Conservation (phyloP, 1,140 invertebrate species). For the Eupeodes corollae region DNA sequence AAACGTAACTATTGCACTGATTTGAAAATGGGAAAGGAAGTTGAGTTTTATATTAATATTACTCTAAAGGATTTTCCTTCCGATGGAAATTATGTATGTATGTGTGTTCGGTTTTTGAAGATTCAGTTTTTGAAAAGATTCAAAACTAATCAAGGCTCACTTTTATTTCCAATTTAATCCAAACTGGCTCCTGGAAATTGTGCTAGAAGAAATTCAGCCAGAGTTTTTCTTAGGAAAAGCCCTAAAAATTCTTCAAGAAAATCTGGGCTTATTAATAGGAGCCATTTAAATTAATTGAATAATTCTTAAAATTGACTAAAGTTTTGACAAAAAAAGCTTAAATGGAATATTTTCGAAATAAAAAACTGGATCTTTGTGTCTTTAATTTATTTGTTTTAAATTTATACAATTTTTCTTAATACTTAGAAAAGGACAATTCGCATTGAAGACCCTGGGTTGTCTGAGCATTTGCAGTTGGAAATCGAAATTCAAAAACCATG, state of each 20-base stretch:
- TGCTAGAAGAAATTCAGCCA: too few relatives aligned
- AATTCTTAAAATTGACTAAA: too few relatives aligned
- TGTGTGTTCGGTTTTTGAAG: slow-evolving; percentile 1
- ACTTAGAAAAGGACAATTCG: slow-evolving; percentile 16
- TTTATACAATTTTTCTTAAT: background rate
- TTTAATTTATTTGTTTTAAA: too few relatives aligned
- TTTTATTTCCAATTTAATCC: background rate
- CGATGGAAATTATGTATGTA: slow-evolving; percentile 36
- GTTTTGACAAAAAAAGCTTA: too few relatives aligned
- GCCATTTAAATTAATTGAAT: too few relatives aligned
- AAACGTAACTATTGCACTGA: slow-evolving; percentile 42
- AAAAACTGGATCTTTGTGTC: too few relatives aligned
- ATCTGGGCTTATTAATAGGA: too few relatives aligned
- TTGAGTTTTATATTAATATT: slow-evolving; percentile 46
- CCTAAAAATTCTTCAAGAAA: too few relatives aligned
- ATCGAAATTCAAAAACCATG: slow-evolving; percentile 30
- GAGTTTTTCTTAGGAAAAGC: too few relatives aligned
- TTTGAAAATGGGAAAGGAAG: slow-evolving; percentile 42
- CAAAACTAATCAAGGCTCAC: background rate
- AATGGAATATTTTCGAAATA: too few relatives aligned
- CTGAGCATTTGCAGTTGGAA: slow-evolving; percentile 34
- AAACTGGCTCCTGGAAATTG: background rate
- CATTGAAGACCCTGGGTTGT: slow-evolving; percentile 28
- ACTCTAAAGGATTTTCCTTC: slow-evolving; percentile 40
- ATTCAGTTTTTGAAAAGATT: background rate